Evolutionary conservation across 92 coral and sea anemone species (phyloP), one percentile per base, ranked within the genome.

Genomic region (Actinostola sp.): DNA sequence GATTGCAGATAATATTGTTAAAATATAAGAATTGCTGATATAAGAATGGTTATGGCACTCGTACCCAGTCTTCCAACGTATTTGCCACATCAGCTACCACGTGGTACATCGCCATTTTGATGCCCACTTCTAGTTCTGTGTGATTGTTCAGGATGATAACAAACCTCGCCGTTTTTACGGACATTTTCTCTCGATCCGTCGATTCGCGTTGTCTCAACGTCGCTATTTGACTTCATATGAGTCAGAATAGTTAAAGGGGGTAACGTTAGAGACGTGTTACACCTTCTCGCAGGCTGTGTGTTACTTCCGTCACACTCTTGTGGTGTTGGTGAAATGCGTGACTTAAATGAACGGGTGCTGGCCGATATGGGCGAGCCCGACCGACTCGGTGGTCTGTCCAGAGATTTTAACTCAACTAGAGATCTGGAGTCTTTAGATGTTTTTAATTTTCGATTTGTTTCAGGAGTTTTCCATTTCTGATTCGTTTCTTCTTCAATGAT

Each of bases 301-400:
- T 19, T 38, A 20, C 43, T 43, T 39, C 41, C 24, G 6, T 43
- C 52, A 21, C 13, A 31, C 1, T 52, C 72, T 35, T 52, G 64
- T 9, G 72, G 72, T 29, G 61, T 63, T 34, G 84, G 89, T 25
- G 72, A 62, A 34, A 84, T 78, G 21, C 89, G 89, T 35, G 80
- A 63, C 36, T 65, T 59, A 44, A 84, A 84, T 20, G 75, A 63
- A 6, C 70, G 70, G 17, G 67, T 61, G 52, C 89, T 77, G 19
- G 64, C 34, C 1, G 80, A 79, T 26, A 77, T 67, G 19, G 78
- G 49, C 16, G 79, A 17, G 36, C 33, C 20, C 27, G 54, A 42
- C 5, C 28, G 26, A 21, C 44, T 29, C 48, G 48, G 51, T n/a
- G 62, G 32, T 17, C 25, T 13, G 11, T 64, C 73, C 11, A 51